Base-by-base conservation (phyloP, 2,797 vertebrate species). In the Esox masquinongy region DNA sequence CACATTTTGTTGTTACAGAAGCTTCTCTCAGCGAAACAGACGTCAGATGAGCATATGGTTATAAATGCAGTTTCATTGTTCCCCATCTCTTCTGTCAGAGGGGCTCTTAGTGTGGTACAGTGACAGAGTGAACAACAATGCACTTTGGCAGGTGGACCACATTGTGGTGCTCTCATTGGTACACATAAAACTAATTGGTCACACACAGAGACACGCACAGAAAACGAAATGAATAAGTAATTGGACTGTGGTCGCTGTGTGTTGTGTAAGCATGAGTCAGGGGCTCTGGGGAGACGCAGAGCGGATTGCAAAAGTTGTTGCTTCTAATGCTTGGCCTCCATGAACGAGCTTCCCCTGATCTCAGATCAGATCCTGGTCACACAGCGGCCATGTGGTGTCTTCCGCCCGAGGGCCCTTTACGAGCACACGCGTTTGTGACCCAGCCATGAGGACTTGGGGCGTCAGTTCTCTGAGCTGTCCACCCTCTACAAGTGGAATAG, bases 171-270 rank as follows among this genome's bases (percentile, higher is more conserved):
- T 53, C 64, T 43, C 31, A 19, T n/a, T 56, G 61, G n/a, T 67
- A 64, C 22, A 43, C 73, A 29, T 39, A 39, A 39, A 29, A 67
- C 53, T 56, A 76, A 73, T 77, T 68, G 50, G 70, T 39, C 36
- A 53, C 5, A 36, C 50, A 26, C 56, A 61, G 6, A 69, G 19
- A 24, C 47, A 51, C 49, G 29, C 49, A 36, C 49, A 22, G 50
- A n/a, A 14, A 14, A n/a, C 16, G 15, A 72, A 24, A 36, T 71
- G 53, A 77, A 73, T 72, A 43, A 68, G 39, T 73, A 24, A 70
- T 78, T 73, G 76, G 66, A 14, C 43, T 61, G 64, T 68, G 49
- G n/a, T 59, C 56, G 31, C 24, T 77, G 43, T 39, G 53, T 72
- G 66, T 43, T 39, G 56, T 67, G 49, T 61, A 43, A 56, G 70